phyloP scores from a whole-genome alignment of 2,888 invertebrate genomes.

The Tipula vernalis region DNA sequence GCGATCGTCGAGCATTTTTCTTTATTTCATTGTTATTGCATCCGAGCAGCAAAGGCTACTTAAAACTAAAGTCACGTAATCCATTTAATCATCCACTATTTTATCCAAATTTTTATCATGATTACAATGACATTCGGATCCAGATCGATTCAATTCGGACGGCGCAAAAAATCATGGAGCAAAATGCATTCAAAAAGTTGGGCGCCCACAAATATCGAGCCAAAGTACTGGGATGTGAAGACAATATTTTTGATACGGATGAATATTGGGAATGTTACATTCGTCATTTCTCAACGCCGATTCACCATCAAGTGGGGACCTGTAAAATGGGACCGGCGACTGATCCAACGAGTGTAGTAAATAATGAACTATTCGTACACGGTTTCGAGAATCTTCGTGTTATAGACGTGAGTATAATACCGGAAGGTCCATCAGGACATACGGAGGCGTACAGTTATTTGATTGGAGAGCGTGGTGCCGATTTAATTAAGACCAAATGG shows the following conservation, averaged over 20 bases:
- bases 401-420: slow-evolving; percentile 37
- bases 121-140: slow-evolving; percentile 48
- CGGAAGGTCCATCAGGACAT: slow-evolving; percentile 34
- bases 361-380: slow-evolving; percentile 36
- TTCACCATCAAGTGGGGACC: slow-evolving; percentile 51
- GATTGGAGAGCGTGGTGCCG: slow-evolving; percentile 38
- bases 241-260: slow-evolving; percentile 47
- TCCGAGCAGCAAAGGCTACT: slow-evolving; percentile 45
- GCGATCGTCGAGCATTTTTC: slow-evolving; percentile 34
- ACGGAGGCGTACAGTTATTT: slow-evolving; percentile 37
- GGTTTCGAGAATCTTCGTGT: slow-evolving; percentile 31
- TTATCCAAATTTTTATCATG: slow-evolving; percentile 47
- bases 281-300: slow-evolving; percentile 52
- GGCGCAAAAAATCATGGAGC: slow-evolving; percentile 43
- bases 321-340: slow-evolving; percentile 44
- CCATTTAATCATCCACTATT: slow-evolving; percentile 45
- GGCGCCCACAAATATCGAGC: slow-evolving; percentile 46
- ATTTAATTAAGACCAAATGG: slow-evolving; percentile 30
- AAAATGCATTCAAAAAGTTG: slow-evolving; percentile 43
- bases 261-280: slow-evolving; percentile 56
- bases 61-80: slow-evolving; percentile 42
- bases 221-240: slow-evolving; percentile 47
- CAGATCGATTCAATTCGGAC: slow-evolving; percentile 51
- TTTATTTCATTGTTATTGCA: slow-evolving; percentile 43
- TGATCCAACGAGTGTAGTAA: slow-evolving; percentile 42